Conservation (phyloP, 2,113 vertebrate species). For the Bucco capensis region DNA sequence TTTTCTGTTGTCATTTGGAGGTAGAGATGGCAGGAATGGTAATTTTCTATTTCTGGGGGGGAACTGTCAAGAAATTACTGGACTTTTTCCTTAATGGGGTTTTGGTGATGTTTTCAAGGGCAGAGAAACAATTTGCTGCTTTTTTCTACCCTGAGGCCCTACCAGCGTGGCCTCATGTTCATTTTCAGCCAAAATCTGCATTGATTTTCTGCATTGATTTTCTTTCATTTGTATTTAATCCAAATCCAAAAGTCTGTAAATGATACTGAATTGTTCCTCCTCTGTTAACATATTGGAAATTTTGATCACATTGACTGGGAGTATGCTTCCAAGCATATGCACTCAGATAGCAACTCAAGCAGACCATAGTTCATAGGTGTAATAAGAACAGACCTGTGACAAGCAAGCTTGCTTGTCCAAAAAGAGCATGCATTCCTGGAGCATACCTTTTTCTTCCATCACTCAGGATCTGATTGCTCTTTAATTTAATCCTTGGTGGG, state of each 20-base stretch:
- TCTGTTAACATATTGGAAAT: neutral
- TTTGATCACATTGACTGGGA: neutral
- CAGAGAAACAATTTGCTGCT: neutral
- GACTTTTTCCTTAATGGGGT: neutral
- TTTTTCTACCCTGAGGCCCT: neutral
- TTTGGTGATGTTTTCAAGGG: constrained; percentile 29
- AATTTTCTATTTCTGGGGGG: neutral
- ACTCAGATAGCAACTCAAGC: neutral
- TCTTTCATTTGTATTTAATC: neutral
- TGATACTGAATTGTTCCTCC: constrained; percentile 3
- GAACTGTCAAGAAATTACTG: neutral
- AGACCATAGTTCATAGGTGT: neutral
- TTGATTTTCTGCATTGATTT: constrained; percentile 36
- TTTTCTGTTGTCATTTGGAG: neutral
- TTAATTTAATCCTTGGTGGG: neutral
- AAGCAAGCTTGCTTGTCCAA: neutral
- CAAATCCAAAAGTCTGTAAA: neutral
- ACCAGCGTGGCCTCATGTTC: constrained; percentile 16
- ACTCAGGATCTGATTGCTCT: neutral
- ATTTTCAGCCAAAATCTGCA: constrained; percentile 9
- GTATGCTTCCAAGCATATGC: neutral
- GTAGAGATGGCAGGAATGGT: neutral
- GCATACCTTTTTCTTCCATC: neutral
- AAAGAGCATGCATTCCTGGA: neutral
- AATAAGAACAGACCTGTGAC: neutral